Evolutionary conservation across 2,797 vertebrate genomes (phyloP).

Genomic region (Phalanger gymnotis): DNA sequence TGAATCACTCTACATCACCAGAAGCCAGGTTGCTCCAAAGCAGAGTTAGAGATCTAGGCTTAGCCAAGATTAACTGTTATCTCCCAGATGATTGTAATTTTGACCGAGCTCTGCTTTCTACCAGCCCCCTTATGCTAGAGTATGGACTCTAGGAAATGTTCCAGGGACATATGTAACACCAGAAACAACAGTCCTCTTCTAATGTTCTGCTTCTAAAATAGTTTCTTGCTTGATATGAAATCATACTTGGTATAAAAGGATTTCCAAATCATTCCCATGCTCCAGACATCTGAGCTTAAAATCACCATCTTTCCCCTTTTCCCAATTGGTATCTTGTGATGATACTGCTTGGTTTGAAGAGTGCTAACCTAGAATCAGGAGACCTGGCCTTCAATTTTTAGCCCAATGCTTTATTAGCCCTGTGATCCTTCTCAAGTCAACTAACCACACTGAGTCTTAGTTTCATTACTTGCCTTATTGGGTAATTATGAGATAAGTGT

Average conservation of each 20-base stretch:
- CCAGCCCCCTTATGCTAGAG: neutral
- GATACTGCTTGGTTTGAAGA: neutral
- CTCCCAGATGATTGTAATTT: neutral
- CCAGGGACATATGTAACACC: neutral
- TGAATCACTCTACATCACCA: neutral
- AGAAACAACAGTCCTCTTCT: neutral
- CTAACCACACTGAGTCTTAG: neutral
- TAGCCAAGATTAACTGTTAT: neutral
- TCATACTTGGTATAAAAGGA: neutral
- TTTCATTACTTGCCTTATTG: neutral
- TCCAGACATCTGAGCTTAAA: neutral
- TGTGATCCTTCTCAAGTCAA: neutral
- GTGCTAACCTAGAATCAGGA: neutral
- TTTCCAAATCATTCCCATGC: neutral
- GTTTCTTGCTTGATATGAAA: neutral
- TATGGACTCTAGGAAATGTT: neutral
- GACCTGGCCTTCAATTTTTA: neutral
- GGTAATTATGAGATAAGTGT: neutral
- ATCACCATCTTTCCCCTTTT: neutral
- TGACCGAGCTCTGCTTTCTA: neutral
- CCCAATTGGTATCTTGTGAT: neutral
- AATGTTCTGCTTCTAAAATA: neutral
- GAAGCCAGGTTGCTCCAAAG: neutral
- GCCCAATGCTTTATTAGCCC: neutral
- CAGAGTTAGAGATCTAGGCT: neutral